These are phyloP conservation scores for Stenodera caucasica DNA, from an alignment of 2,888 invertebrate genomes.

Conservation along the genomic window DNA sequence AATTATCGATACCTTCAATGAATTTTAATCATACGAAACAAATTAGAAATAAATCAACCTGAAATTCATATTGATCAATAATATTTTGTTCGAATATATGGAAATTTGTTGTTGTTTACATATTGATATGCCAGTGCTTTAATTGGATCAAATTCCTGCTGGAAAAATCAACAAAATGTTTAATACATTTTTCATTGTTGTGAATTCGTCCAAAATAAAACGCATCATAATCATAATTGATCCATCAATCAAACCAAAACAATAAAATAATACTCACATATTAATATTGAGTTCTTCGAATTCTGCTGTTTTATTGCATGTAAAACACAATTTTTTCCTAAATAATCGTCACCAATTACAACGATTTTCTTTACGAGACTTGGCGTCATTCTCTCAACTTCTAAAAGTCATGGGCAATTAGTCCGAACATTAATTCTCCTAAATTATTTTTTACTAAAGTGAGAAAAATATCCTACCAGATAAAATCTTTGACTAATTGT, in stretches of 20 bases:
- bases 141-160: slow-evolving; percentile 69
- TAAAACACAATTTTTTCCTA: slow-evolving; percentile 82
- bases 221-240: slow-evolving; percentile 27
- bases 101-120: no score
- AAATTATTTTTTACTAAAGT: no score
- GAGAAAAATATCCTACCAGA: no score
- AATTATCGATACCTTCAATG: no score
- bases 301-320: slow-evolving; percentile 75
- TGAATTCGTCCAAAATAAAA: slow-evolving; percentile 13
- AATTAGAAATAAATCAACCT: slow-evolving; percentile 37
- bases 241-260: no score
- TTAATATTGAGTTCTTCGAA: slow-evolving; percentile 60
- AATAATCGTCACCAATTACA: slow-evolving; percentile 78
- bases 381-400: neutral
- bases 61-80: slow-evolving; percentile 21
- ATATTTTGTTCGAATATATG: no score
- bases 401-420: no score
- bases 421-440: no score
- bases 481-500: no score
- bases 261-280: slow-evolving; percentile 27
- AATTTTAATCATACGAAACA: no score
- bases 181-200: slow-evolving; percentile 14
- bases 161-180: slow-evolving; percentile 57
- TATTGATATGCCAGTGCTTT: no score
- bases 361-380: slow-evolving; percentile 17